Evolutionary conservation across 2,113 vertebrate species (phyloP), one percentile per base, ranked within the genome.

Genomic region (Saccopteryx leptura): DNA sequence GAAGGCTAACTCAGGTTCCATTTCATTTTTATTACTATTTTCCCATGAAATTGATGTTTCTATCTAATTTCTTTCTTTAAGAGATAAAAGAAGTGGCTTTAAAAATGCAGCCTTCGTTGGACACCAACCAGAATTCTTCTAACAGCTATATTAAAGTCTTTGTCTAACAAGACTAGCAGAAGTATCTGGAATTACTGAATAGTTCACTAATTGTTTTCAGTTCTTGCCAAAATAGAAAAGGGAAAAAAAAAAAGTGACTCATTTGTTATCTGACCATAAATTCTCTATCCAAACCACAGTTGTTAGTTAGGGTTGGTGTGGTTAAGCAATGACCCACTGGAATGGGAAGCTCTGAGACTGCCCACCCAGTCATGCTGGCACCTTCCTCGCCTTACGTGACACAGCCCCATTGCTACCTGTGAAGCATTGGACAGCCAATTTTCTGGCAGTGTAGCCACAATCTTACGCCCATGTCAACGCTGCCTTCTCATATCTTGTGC

Each of bases 201-300:
- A 88, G 61, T 76, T 82, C 81, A 63, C 85, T 92, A 92, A 95
- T 96, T 88, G 48, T 86, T 85, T 93, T 88, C 68, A 24, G 68
- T 82, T 78, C 72, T 80, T 95, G 85, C 68, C 82, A 94, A 81
- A 95, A 84, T 19, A 69, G 65, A 46, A 78, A 91, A 93, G 33
- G 4, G 48, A 80, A 94, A 68, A 56, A 94, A 68, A 56, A 94
- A 92, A 92, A 76, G 39, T 46, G 48, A 88, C n/a, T 91, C 68
- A 74, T 88, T 81, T 96, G 78, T 79, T 94, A 88, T 65, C 79
- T 86, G 79, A 86, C 86, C 61, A 83, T 46, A 85, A 93, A 79
- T 12, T 65, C 82, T 90, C 26, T 4, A 78, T 78, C 54, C 52
- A 88, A 88, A 88, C 56, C 80, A 87, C 79, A 90, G 33, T n/a